Evolutionary conservation across 2,113 vertebrate species (phyloP), one percentile per base, ranked within the genome.

Genomic region (Pteronura brasiliensis): DNA sequence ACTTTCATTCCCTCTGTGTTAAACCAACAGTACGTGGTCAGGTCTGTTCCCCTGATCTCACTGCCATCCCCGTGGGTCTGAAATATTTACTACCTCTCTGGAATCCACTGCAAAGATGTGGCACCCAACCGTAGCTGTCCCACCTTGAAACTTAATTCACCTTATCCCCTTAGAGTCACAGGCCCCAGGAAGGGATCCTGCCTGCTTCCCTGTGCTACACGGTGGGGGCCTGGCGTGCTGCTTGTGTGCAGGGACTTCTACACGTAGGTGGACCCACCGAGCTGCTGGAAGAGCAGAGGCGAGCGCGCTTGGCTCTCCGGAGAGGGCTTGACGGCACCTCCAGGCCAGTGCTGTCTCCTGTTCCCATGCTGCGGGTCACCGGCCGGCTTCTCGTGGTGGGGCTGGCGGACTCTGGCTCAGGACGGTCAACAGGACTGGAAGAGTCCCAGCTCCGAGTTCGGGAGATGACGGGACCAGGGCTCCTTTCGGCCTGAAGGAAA

Each of bases 341-440:
- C 49, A 96, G 21, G 1, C 13, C 77, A 1, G 90, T 1, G 7
- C 31, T 81, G 0, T 99, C 99, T 11, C 99, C 99, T 2, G 99
- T 99, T 0, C 99, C 99, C 99, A 99, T 99, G 96, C 99, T 99
- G 11, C 99, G 99, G 6, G 99, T 99, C 36, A 99, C 97, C 0
- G 99, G 98, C n/a, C 99, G 99, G 94, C 97, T 99, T 85, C 99
- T 98, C 25, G 96, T 76, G 3, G 97, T 59, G 0, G 99, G 99
- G 97, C 99, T 99, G 18, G 88, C 83, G 0, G 96, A 93, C 7
- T 99, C 99, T 11, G 47, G 0, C 7, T 99, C 99, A 0, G 80
- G 13, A 2, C 98, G 82, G 1, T 99, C 99, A 18, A 90, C 85
- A 4, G 99, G 99, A 95, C 98, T 98, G 20, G 99, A 99, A 3